These are phyloP conservation scores for Etheostoma nigrum DNA, from an alignment of 2,797 vertebrate genomes.

Conservation along the genomic window DNA sequence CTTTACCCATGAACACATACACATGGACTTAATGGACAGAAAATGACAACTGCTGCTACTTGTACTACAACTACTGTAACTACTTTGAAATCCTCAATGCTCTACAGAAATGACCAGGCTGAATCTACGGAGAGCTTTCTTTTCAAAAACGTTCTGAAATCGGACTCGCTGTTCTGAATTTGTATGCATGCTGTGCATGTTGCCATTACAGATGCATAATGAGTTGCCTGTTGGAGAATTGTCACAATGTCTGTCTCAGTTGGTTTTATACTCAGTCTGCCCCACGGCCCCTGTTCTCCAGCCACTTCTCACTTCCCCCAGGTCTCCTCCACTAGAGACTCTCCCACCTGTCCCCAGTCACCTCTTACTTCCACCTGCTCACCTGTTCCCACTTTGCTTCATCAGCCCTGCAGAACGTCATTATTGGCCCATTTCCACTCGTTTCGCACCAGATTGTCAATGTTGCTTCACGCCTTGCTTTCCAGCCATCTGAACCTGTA, in stretches of 20 bases:
- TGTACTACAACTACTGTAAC: no score
- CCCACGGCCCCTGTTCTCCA: not conserved
- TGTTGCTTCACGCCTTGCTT: not conserved
- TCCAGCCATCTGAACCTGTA: not conserved
- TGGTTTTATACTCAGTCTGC: not conserved
- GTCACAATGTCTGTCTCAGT: not conserved
- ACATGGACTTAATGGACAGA: no score
- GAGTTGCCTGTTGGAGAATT: conserved; percentile 5
- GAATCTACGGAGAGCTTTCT: not conserved
- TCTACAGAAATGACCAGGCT: not conserved
- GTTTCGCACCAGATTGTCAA: not conserved
- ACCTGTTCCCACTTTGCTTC: not conserved
- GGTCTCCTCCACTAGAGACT: not conserved
- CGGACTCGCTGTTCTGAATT: not conserved
- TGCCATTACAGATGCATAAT: conserved; percentile 19
- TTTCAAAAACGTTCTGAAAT: not conserved
- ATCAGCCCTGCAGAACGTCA: not conserved
- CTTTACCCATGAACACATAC: not conserved
- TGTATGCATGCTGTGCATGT: not conserved
- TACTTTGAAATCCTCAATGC: not conserved
- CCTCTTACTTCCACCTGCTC: conserved; percentile 6
- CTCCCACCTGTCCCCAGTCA: not conserved
- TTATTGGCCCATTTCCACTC: not conserved
- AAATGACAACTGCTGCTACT: no score
- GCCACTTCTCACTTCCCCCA: not conserved